Conservation (phyloP, 2,113 vertebrate genomes). For the Conger conger region DNA sequence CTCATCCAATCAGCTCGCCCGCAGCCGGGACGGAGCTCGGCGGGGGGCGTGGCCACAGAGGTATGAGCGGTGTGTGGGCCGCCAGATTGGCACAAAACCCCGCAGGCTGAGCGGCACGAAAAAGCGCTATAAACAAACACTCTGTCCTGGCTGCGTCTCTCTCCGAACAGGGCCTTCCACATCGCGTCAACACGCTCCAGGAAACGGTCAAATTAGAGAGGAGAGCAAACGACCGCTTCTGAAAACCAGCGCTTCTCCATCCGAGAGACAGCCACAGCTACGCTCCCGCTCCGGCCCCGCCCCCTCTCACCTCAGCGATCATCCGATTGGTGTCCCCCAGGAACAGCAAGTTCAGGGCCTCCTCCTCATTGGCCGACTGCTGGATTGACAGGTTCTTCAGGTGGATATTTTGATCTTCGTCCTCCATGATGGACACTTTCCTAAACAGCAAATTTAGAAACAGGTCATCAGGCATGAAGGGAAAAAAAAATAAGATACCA, state of each 20-base stretch:
- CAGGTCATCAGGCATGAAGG: not conserved
- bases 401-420: conserved; percentile 92
- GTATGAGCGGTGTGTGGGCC: not conserved
- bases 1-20: not conserved
- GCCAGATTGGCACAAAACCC: not conserved
- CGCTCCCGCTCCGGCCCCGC: not conserved
- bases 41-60: not conserved
- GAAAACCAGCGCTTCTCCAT: not conserved
- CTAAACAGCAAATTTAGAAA: conserved; percentile 56
- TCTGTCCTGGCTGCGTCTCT: not conserved
- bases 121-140: conserved; percentile 1
- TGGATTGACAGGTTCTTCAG: conserved; percentile 90
- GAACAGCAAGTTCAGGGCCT: conserved; percentile 92
- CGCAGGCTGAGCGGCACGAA: not conserved
- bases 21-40: too few relatives aligned
- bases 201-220: conserved; percentile 16
- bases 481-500: conserved; percentile 18
- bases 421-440: conserved; percentile 90
- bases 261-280: not conserved
- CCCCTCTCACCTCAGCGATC: conserved; percentile 86
- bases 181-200: conserved; percentile 14
- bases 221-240: conserved; percentile 18
- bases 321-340: conserved; percentile 96
- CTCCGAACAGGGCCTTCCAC: not conserved
- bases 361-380: conserved; percentile 87